Base-by-base conservation (phyloP, 1,140 invertebrate species). In the Trachymyrmex cornetzi region DNA sequence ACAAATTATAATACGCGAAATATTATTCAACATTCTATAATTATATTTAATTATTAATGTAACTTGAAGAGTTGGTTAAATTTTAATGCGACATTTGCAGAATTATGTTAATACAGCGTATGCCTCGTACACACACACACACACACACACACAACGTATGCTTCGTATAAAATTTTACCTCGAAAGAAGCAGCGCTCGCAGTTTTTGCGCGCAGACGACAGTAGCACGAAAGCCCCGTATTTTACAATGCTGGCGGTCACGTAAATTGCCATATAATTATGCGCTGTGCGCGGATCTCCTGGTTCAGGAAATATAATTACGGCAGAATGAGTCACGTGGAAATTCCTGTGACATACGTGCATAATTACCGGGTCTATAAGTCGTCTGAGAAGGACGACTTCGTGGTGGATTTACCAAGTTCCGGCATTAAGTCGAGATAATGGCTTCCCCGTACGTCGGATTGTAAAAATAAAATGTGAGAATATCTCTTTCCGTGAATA, bases 291-390 rank as follows among this genome's bases (percentile, higher is more conserved):
- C 27, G 38, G 2, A 74, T 59, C 19, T 12, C 11, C 14, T 5
- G 38, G 14, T 71, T 48, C 19, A 12, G 16, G 53, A 74, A 75
- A 61, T 84, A 34, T 84, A 84, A 63, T 64, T 67, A 66, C 61
- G n/a, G 16, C 22, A 7, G 44, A 85, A 66, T 64, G 61, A 85
- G 11, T 85, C 63, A 63, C 61, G 61, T 55, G 59, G 22, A 85
- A 64, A 85, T 79, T 79, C 34, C 74, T 66, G 27, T 55, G 82
- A 85, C 59, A 66, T 24, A 63, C 75, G 61, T 30, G 59, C 27
- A 79, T 53, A 85, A 85, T 85, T 79, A 77, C 59, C 59, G 59
- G 59, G n/a, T 63, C 55, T 63, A 63, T 84, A 74, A 69, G 24
- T 69, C 38, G 34, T 3, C n/a, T 24, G 30, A 22, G 34, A 34